Base-by-base conservation (phyloP, 2,797 vertebrate genomes). In the Bradypodion ventrale region DNA sequence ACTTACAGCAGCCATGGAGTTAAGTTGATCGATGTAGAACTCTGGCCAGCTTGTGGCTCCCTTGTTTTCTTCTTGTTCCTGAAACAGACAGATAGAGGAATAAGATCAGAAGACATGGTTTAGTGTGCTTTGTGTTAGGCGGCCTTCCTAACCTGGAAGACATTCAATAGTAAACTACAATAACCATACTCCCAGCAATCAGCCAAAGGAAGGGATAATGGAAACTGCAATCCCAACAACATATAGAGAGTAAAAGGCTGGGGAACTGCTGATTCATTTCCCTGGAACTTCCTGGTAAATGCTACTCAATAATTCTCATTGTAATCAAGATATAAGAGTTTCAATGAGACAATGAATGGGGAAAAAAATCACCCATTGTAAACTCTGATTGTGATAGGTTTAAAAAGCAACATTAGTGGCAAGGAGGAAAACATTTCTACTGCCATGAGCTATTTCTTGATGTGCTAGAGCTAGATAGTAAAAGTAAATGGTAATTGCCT, bases 11-110 rank as follows among this genome's bases (percentile, higher is more conserved):
- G 99, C 98, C 98, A 99, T 99, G 77, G 97, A 99, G 93, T 98
- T 99, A 87, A 99, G 97, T 94, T 99, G 98, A 95, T 99, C 98
- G 0, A 99, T 99, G 94, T 99, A 99, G 95, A 97, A 99, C 90
- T 99, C 99, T 0, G 99, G 99, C 99, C 98, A 99, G 93, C 98
- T 99, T 85, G 98, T 99, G 65, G 99, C 98, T 93, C 98, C 97
- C 96, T 99, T 99, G 90, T 99, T 99, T 96, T 99, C 99, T 95
- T 99, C 99, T 94, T 99, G 98, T 91, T 99, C 99, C 99, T 99
- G 93, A 77, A 52, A 35, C 79, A 21, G n/a, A 1, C 23, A 37
- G 29, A 2, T 7, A 1, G 78, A 83, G 91, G n/a, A 59, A 92
- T 8, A 12, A 49, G 29, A 44, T 92, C 19, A 93, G 35, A 29